These are phyloP conservation scores for Caenorhabditis becei DNA, from an alignment of 2,888 invertebrate species.

Conservation along the genomic window DNA sequence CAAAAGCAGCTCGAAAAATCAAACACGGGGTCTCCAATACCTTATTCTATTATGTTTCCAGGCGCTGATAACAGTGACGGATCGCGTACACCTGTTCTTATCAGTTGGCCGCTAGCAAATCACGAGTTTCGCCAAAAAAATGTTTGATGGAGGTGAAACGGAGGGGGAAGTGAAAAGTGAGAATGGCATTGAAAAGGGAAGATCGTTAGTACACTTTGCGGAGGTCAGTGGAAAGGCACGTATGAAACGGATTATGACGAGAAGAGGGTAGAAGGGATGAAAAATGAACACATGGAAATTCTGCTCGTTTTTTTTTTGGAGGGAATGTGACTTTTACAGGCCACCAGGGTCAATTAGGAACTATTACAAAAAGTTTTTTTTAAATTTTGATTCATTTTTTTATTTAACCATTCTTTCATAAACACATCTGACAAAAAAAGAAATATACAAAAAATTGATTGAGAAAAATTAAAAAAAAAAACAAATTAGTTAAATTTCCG, in stretches of 20 bases:
- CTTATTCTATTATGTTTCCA: neutral
- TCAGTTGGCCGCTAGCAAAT: neutral
- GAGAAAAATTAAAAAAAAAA: too few relatives aligned
- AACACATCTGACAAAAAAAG: too few relatives aligned
- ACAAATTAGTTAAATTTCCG: too few relatives aligned
- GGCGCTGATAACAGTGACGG: neutral
- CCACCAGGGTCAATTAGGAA: too few relatives aligned
- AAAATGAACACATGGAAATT: too few relatives aligned
- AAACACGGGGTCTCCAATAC: neutral
- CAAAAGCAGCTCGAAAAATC: neutral
- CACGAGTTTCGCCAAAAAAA: neutral
- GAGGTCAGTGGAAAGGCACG: neutral
- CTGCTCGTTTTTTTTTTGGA: too few relatives aligned
- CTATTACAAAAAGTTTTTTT: too few relatives aligned
- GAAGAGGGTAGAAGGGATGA: too few relatives aligned
- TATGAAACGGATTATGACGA: neutral
- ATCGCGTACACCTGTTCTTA: neutral
- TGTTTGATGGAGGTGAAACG: neutral
- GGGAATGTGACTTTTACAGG: too few relatives aligned
- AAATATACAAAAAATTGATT: too few relatives aligned
- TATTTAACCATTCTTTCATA: too few relatives aligned
- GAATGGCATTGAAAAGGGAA: neutral
- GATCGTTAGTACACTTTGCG: neutral
- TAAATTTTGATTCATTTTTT: too few relatives aligned
- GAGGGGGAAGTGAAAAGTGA: neutral